Evolutionary conservation across 2,797 vertebrate genomes (phyloP).

Genomic region (Chaenodraco wilsoni): DNA sequence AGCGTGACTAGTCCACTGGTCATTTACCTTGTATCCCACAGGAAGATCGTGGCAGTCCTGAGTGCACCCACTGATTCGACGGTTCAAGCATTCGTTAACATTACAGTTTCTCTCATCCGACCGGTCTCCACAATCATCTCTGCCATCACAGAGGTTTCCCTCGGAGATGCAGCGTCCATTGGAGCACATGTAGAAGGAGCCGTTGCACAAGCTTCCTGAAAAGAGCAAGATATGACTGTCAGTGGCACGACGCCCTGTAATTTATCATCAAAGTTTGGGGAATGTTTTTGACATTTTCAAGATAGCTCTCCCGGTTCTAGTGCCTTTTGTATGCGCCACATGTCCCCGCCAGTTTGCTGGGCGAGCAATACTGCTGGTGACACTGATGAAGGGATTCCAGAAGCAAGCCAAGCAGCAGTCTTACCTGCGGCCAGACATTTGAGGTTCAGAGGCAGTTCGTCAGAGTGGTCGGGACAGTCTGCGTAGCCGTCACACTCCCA

Average conservation of each 20-base stretch:
- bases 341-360: conserved; percentile 46
- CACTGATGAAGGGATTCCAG: conserved; percentile 73
- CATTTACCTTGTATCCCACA: conserved; percentile 93
- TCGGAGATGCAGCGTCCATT: conserved; percentile 94
- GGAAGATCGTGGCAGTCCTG: conserved; percentile 97
- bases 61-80: conserved; percentile 93
- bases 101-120: conserved; percentile 96
- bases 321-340: conserved; percentile 46
- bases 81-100: conserved; percentile 95
- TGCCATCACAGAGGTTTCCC: conserved; percentile 88
- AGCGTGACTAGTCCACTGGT: not conserved
- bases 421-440: conserved; percentile 94
- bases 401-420: conserved; percentile 71
- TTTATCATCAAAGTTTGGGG: conserved; percentile 22
- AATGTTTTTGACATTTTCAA: conserved; percentile 31
- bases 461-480: conserved; percentile 95
- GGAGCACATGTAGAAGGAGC: conserved; percentile 91
- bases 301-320: conserved; percentile 17
- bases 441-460: conserved; percentile 94
- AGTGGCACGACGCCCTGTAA: conserved; percentile 21
- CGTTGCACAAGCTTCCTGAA: conserved; percentile 87
- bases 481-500: conserved; percentile 98
- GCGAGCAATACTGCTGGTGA: conserved; percentile 40
- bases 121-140: conserved; percentile 93
- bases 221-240: conserved; percentile 59